These are phyloP conservation scores for Drosophila murphyi DNA, from an alignment of 1,140 invertebrate genomes.

Conservation along the genomic window DNA sequence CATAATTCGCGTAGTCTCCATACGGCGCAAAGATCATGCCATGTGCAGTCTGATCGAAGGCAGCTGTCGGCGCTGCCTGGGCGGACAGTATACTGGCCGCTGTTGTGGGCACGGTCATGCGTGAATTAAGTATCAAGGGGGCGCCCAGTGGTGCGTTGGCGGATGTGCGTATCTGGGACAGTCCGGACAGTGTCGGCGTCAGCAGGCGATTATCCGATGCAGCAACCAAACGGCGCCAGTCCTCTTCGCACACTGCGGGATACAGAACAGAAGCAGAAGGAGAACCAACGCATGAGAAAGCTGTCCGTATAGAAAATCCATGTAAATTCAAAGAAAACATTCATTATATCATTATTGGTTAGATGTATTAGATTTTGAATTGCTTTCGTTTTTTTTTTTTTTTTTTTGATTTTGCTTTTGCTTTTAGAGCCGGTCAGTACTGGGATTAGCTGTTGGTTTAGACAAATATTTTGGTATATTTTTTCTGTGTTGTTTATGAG, in stretches of 20 bases:
- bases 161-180: slow-evolving; percentile 88
- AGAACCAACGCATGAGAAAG: slow-evolving; percentile 81
- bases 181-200: slow-evolving; percentile 87
- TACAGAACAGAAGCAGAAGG: slow-evolving; percentile 78
- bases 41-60: slow-evolving; percentile 86
- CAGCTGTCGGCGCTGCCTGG: slow-evolving; percentile 90
- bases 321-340: slow-evolving; percentile 65
- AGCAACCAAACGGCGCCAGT: slow-evolving; percentile 91
- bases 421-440: slow-evolving; percentile 25
- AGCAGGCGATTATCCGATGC: slow-evolving; percentile 90
- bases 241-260: slow-evolving; percentile 88
- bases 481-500: slow-evolving; percentile 16
- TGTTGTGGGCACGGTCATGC: slow-evolving; percentile 92
- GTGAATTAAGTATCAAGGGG: slow-evolving; percentile 94
- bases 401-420: slow-evolving; percentile 17
- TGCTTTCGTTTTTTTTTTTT: slow-evolving; percentile 24
- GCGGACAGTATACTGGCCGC: slow-evolving; percentile 90
- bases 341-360: slow-evolving; percentile 52
- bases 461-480: slow-evolving; percentile 3
- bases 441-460: slow-evolving; percentile 47
- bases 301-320: slow-evolving; percentile 68
- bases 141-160: slow-evolving; percentile 90
- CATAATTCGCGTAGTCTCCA: slow-evolving; percentile 94
- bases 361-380: slow-evolving; percentile 30
- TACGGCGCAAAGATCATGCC: slow-evolving; percentile 91